These are phyloP conservation scores for Rhinichthys osculus DNA, from an alignment of 2,797 vertebrate genomes.

Conservation along the genomic window DNA sequence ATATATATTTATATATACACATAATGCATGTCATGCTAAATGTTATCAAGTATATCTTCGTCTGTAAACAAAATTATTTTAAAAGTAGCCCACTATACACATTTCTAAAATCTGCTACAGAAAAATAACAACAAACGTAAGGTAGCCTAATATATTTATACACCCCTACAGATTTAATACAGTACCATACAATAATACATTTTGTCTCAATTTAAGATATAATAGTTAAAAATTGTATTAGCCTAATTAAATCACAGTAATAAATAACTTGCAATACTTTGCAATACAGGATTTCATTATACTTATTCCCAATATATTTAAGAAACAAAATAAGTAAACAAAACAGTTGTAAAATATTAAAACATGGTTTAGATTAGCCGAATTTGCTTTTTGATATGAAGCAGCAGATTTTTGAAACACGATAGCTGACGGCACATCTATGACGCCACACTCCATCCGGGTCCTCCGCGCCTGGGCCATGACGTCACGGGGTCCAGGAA, in stretches of 20 bases:
- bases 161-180: neutral
- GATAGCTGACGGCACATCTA: slow-evolving; percentile 21
- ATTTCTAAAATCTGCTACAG: neutral
- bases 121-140: neutral
- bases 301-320: neutral
- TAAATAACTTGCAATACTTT: neutral
- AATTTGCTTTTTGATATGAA: neutral
- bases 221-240: too few species aligned
- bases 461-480: slow-evolving; percentile 65
- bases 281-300: neutral
- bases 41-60: neutral
- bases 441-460: slow-evolving; percentile 65
- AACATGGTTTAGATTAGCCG: neutral
- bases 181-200: neutral
- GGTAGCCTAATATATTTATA: neutral
- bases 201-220: too few species aligned
- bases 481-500: slow-evolving; percentile 76
- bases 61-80: neutral
- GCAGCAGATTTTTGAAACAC: slow-evolving; percentile 7
- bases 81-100: neutral
- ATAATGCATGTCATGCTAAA: neutral
- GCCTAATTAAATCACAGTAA: too few species aligned
- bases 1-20: too few species aligned
- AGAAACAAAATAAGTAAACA: neutral
- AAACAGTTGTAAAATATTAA: neutral